Conservation (phyloP, 2,113 vertebrate genomes). For the Benitochromis conjunctus region DNA sequence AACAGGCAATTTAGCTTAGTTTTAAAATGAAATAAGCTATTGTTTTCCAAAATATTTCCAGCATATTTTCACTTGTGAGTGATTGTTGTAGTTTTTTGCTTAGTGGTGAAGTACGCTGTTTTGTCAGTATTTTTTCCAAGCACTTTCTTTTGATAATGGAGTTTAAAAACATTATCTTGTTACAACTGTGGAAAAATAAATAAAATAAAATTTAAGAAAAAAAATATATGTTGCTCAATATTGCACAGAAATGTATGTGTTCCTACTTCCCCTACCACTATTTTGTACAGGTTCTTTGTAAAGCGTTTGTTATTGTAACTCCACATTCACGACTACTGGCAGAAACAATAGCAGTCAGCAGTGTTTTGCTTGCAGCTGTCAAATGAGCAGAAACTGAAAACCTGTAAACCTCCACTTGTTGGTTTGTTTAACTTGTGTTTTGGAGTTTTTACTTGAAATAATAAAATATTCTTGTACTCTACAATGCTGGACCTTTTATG, state of each 20-base stretch:
- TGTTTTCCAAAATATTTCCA: neutral
- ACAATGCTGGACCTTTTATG: neutral
- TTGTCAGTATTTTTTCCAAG: constrained; percentile 15
- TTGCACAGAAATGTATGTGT: neutral
- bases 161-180: neutral
- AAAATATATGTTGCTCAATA: neutral
- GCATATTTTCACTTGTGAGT: neutral
- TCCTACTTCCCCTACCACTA: neutral
- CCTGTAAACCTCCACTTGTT: neutral
- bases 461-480: neutral
- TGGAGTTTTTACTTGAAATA: neutral
- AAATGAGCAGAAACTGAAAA: constrained; percentile 1
- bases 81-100: constrained; percentile 4
- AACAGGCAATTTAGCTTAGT: neutral
- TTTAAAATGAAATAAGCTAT: neutral
- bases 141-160: constrained; percentile 1
- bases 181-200: neutral
- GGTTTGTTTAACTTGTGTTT: neutral
- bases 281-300: neutral
- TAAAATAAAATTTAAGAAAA: neutral
- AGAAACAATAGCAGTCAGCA: constrained; percentile 16
- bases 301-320: constrained; percentile 9
- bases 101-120: neutral
- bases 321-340: neutral
- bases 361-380: constrained; percentile 4